Conservation (phyloP, 2,113 vertebrate species). For the Mionectes macconnelli region DNA sequence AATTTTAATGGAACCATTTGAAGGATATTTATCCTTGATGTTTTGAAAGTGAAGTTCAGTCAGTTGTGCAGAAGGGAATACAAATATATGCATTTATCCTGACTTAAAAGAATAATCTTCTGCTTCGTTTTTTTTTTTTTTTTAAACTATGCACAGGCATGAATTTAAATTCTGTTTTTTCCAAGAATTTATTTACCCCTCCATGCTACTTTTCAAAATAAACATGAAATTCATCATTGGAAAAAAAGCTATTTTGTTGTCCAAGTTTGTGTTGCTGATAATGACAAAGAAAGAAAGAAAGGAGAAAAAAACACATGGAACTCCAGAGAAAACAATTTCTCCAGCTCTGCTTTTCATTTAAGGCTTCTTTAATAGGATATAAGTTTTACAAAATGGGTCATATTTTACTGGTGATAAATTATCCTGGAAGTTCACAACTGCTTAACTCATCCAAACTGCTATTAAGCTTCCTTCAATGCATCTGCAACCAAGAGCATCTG, state of each 20-base stretch:
- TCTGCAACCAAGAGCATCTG: not conserved
- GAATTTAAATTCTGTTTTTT: not conserved
- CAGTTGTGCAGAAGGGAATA: constrained; percentile 54
- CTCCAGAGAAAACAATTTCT: not conserved
- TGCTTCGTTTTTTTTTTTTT: constrained; percentile 1
- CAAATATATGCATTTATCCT: constrained; percentile 43
- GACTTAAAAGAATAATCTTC: constrained; percentile 24
- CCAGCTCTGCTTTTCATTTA: not conserved
- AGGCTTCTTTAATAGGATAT: not conserved
- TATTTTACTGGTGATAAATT: constrained; percentile 14
- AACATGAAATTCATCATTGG: not conserved
- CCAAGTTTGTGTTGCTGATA: not conserved
- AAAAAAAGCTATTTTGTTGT: not conserved
- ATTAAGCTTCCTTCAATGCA: not conserved
- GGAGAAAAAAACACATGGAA: not conserved
- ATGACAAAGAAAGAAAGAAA: not conserved
- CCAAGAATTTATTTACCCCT: not conserved
- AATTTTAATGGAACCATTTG: constrained; percentile 54
- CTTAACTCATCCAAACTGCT: not conserved
- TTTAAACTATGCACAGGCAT: not conserved
- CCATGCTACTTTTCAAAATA: not conserved
- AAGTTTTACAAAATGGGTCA: not conserved
- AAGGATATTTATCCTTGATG: constrained; percentile 68
- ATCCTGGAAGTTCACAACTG: not conserved
- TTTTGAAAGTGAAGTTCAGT: constrained; percentile 64